These are phyloP conservation scores for Calephelis virginiensis DNA, from an alignment of 1,140 invertebrate species.

Conservation along the genomic window DNA sequence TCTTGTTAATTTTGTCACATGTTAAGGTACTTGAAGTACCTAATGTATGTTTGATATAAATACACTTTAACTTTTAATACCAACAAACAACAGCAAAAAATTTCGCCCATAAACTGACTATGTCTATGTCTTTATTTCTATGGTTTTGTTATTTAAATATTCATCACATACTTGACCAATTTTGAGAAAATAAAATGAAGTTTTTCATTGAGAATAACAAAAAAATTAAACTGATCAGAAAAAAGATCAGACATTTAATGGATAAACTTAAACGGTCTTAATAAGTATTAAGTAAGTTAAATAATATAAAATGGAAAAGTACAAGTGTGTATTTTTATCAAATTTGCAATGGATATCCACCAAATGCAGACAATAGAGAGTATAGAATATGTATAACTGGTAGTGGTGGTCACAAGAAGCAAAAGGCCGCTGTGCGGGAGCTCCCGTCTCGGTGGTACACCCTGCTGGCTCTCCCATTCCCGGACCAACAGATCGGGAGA, in stretches of 20 bases:
- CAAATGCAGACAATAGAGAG: not conserved
- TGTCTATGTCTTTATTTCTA: too few relatives aligned
- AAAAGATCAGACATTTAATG: too few relatives aligned
- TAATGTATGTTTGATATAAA: not conserved
- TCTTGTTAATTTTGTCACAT: not conserved
- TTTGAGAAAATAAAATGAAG: too few relatives aligned
- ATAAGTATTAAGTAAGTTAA: too few relatives aligned
- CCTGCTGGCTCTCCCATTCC: constrained; percentile 92
- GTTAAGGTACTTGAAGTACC: not conserved
- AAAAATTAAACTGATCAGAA: too few relatives aligned
- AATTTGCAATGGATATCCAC: constrained; percentile 21
- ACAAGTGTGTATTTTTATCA: not conserved
- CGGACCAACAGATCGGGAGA: constrained; percentile 92
- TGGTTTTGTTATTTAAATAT: too few relatives aligned
- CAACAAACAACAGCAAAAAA: too few relatives aligned
- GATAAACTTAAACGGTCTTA: too few relatives aligned
- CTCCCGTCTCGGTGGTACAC: constrained; percentile 92
- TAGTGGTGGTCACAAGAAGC: constrained; percentile 55
- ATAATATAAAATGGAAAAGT: not conserved
- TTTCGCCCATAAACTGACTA: too few relatives aligned
- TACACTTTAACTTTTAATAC: not conserved
- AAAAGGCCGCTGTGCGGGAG: constrained; percentile 58
- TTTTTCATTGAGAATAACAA: too few relatives aligned
- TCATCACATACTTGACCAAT: too few relatives aligned
- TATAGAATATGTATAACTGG: constrained; percentile 12